A percentile compares a stretch with the other conserved stretches of the same genome.
These are phyloP conservation scores for Lipophrys pholis DNA, from an alignment of 2,113 vertebrate species.

Conservation along the genomic window DNA sequence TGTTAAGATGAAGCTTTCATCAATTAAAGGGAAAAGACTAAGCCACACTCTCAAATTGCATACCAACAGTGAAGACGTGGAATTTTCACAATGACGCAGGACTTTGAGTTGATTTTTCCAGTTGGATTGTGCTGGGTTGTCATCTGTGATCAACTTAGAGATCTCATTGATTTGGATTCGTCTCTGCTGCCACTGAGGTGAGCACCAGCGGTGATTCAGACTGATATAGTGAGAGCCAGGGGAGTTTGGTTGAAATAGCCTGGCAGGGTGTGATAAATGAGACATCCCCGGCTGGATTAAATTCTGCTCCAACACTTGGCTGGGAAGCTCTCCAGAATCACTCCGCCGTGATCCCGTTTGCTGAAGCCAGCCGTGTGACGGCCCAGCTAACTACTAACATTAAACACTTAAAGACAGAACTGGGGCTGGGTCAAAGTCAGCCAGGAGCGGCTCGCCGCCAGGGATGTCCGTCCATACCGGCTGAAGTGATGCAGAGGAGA, in stretches of 20 bases:
- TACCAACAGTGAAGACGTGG: neutral
- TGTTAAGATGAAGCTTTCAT: no score
- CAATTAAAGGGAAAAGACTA: no score
- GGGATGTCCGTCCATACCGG: slow-evolving; percentile 45
- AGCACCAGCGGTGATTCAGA: slow-evolving; percentile 1
- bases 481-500: slow-evolving; percentile 23
- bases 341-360: slow-evolving; percentile 52
- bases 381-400: slow-evolving; percentile 58
- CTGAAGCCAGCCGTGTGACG: slow-evolving; percentile 53
- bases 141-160: slow-evolving; percentile 27
- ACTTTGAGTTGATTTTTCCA: neutral
- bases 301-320: slow-evolving; percentile 40
- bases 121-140: slow-evolving; percentile 1
- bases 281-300: slow-evolving; percentile 39
- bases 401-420: slow-evolving; percentile 75
- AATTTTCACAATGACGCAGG: neutral
- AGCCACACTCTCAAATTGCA: no score
- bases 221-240: neutral
- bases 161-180: slow-evolving; percentile 41
- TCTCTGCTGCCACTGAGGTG: slow-evolving; percentile 7
- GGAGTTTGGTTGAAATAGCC: slow-evolving; percentile 27
- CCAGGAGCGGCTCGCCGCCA: slow-evolving; percentile 36
- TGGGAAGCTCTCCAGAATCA: slow-evolving; percentile 66
- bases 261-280: slow-evolving; percentile 48
- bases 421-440: slow-evolving; percentile 50